Base-by-base conservation (phyloP, 2,888 invertebrate genomes). In the Rotaria sp. region DNA sequence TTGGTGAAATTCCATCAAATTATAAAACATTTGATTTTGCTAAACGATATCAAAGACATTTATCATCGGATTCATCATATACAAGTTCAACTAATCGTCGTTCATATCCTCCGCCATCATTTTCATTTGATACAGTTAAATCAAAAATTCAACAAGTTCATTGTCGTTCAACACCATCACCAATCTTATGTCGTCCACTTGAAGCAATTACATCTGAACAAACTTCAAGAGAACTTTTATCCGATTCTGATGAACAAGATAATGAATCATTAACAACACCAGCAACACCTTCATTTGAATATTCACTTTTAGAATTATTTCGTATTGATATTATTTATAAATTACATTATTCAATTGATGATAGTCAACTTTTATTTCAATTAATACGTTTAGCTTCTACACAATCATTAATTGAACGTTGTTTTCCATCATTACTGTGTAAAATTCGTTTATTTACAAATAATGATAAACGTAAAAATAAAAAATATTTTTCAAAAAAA, bases 91-190 rank as follows among this genome's bases (percentile, higher is more conserved):
- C 26, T n/a, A 11, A 45, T 7, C 45, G 80, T 45, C 45, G n/a
- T 45, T 41, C 45, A 45, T 5, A 45, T 67, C 67, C 67, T 4
- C 35, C 15, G 5, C 67, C 67, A 35, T 67, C 67, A n/a, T n/a
- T 80, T 45, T 13, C 41, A 80, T 80, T 80, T 26, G 80, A 80
- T 45, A n/a, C 80, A n/a, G 35, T 80, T 13, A 80, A 80, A 45
- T 80, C 80, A 45, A 80, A 45, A 80, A 45, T 80, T 80, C 80
- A 80, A 80, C 80, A 80, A 45, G n/a, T 45, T n/a, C 80, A 41
- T 45, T 26, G 26, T 45, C 80, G 45, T 80, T 80, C 45, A 80
- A 45, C 80, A 80, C 41, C 41, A 41, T 45, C 45, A 45, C n/a
- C 80, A 41, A 35, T 35, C 2, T 15, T 18, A 35, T 38, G 2